Conservation (phyloP, 2,113 vertebrate genomes). For the Sinocyclocheilus grahami region DNA sequence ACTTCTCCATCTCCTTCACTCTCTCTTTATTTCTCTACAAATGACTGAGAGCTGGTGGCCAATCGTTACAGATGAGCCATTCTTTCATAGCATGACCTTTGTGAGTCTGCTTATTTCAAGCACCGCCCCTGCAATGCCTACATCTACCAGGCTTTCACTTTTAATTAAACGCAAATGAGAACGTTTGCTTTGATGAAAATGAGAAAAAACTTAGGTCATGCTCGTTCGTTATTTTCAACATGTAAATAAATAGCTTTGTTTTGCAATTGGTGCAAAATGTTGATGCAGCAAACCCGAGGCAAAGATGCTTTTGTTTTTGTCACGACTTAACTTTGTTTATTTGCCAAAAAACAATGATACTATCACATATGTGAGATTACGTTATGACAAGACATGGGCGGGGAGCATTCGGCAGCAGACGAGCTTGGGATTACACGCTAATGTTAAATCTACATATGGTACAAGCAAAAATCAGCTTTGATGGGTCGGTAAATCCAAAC, state of each 20-base stretch:
- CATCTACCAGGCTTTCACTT: constrained; percentile 43
- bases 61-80: constrained; percentile 47
- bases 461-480: constrained; percentile 74
- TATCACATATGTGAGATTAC: constrained; percentile 26
- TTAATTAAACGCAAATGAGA: constrained; percentile 57
- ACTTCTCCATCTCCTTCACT: constrained; percentile 18
- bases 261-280: constrained; percentile 15
- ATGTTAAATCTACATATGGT: constrained; percentile 81
- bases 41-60: constrained; percentile 23
- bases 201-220: constrained; percentile 45
- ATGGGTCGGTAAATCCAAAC: constrained; percentile 77
- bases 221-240: constrained; percentile 29
- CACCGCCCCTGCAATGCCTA: constrained; percentile 13
- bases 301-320: constrained; percentile 44
- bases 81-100: constrained; percentile 58
- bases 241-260: constrained; percentile 38
- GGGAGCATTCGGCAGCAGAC: constrained; percentile 47
- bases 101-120: constrained; percentile 45
- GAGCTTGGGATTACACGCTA: constrained; percentile 70
- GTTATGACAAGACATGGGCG: constrained; percentile 47
- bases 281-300: neutral
- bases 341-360: constrained; percentile 33
- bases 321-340: constrained; percentile 46
- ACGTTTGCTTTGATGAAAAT: constrained; percentile 45
- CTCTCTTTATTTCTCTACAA: constrained; percentile 27